phyloP scores from a whole-genome alignment of 2,113 vertebrate species.

The Gambusia holbrooki region DNA sequence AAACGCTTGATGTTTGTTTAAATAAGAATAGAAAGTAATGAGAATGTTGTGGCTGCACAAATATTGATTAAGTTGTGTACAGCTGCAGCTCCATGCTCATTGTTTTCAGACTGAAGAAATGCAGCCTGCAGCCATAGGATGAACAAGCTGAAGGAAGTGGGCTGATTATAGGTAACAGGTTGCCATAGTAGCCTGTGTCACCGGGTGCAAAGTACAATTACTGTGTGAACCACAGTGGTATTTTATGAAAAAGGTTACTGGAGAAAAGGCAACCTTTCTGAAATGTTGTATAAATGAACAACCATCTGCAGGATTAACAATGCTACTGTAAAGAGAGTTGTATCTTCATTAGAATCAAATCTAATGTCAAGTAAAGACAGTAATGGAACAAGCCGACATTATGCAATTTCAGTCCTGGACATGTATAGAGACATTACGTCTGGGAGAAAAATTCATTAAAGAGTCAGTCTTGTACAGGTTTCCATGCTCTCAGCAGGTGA shows the following conservation, averaged over 20 bases:
- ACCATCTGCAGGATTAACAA: background rate
- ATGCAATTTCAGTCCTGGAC: no score
- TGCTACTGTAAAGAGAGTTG: background rate
- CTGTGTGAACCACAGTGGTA: background rate
- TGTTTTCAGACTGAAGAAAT: background rate
- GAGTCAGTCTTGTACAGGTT: no score
- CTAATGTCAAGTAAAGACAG: background rate
- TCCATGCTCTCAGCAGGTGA: no score
- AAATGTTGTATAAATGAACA: background rate
- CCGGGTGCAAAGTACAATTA: background rate
- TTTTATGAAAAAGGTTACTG: background rate
- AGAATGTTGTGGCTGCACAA: background rate
- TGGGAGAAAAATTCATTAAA: no score
- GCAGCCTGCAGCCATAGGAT: background rate
- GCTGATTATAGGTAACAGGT: background rate
- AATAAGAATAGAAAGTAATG: background rate
- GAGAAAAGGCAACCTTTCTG: background rate
- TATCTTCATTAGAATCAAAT: no score
- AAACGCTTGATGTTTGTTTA: background rate
- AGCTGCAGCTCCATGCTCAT: background rate
- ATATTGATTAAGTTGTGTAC: background rate
- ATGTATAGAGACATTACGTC: no score
- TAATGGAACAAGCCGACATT: background rate
- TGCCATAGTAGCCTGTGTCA: constrained; percentile 8
- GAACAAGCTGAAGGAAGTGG: background rate